These are phyloP conservation scores for Champsocephalus esox DNA, from an alignment of 2,797 vertebrate genomes.

Conservation along the genomic window DNA sequence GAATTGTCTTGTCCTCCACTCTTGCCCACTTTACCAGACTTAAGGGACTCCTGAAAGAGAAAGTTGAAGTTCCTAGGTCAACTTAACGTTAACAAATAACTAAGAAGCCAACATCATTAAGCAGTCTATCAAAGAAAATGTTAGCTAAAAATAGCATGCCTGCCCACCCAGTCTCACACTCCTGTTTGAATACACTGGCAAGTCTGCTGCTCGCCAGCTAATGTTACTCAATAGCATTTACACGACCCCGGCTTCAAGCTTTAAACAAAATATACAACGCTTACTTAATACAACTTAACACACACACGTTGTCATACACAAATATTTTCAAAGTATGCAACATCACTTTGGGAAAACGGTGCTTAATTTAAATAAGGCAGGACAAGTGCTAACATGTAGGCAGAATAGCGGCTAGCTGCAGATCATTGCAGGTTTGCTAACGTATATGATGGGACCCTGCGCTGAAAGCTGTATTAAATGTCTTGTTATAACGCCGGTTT, in stretches of 20 bases:
- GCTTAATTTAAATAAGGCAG: not conserved
- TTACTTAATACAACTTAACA: not conserved
- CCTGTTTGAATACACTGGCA: constrained; percentile 42
- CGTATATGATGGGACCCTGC: constrained; percentile 59
- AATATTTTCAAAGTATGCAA: not conserved
- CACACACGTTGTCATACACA: not conserved
- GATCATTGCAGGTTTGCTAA: constrained; percentile 56
- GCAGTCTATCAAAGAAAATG: constrained; percentile 28
- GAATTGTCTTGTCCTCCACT: constrained; percentile 84
- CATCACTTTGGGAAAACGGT: not conserved
- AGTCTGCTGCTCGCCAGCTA: constrained; percentile 51
- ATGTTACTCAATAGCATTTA: constrained; percentile 30
- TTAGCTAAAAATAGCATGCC: constrained; percentile 58
- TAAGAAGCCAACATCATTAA: constrained; percentile 6
- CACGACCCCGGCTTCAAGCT: constrained; percentile 29
- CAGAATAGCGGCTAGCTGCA: constrained; percentile 60
- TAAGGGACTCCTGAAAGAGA: constrained; percentile 79
- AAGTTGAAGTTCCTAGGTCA: not conserved
- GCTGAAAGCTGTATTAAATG: constrained; percentile 15
- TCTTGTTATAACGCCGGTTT: not conserved
- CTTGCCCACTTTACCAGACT: constrained; percentile 86
- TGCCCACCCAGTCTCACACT: constrained; percentile 52
- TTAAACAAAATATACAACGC: not conserved
- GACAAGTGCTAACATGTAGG: constrained; percentile 33
- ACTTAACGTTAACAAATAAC: constrained; percentile 2